Percentiles rank a stretch among this genome's conserved stretches.
Evolutionary conservation across 2,797 vertebrate genomes (phyloP).

Genomic region (Bucorvus abyssinicus): DNA sequence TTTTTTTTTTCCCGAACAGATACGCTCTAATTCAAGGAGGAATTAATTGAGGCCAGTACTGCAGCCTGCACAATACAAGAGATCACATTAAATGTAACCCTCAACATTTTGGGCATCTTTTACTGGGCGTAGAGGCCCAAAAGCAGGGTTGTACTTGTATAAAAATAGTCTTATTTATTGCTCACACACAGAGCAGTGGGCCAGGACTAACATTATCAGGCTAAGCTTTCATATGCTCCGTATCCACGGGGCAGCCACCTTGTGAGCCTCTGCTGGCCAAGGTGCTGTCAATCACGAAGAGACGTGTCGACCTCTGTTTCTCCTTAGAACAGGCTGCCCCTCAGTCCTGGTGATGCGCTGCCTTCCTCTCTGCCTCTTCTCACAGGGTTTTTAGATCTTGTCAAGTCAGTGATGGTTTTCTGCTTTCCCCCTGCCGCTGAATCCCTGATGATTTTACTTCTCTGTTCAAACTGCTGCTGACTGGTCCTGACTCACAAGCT

Average conservation of each 20-base stretch:
- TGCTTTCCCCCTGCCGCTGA: neutral
- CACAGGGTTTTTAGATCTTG: neutral
- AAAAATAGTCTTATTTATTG: neutral
- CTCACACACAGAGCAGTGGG: neutral
- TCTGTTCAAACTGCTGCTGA: neutral
- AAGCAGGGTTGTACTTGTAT: neutral
- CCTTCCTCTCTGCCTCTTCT: neutral
- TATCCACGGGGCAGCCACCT: conserved; percentile 22
- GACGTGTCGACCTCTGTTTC: neutral
- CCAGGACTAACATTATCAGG: conserved; percentile 14
- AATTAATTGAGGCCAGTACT: conserved; percentile 16
- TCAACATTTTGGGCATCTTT: neutral
- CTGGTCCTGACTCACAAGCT: neutral
- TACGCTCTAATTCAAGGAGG: neutral
- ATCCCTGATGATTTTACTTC: neutral
- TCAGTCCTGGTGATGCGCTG: neutral
- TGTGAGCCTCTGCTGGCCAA: neutral
- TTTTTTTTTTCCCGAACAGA: neutral
- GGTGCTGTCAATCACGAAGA: conserved; percentile 31
- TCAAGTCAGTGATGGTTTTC: neutral
- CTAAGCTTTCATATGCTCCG: conserved; percentile 36
- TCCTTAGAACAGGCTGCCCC: neutral
- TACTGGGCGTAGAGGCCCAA: neutral
- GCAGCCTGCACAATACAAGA: neutral
- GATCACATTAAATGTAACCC: neutral